These are phyloP conservation scores for Lanius ludovicianus DNA, from an alignment of 2,113 vertebrate species.

Conservation along the genomic window DNA sequence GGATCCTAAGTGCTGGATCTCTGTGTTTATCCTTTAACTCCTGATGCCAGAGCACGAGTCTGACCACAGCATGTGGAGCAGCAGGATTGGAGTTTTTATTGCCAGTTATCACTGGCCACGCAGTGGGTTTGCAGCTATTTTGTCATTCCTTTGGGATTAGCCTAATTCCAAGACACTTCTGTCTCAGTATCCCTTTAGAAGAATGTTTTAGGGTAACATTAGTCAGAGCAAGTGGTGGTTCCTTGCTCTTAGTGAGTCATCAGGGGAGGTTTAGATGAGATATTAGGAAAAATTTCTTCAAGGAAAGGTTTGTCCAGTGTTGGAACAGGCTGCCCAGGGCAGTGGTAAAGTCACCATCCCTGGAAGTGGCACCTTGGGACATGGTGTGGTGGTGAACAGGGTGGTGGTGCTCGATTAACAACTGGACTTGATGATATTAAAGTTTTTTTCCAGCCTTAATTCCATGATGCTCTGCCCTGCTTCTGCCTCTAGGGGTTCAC, in stretches of 20 bases:
- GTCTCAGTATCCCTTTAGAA: neutral
- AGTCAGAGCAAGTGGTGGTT: neutral
- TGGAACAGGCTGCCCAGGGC: neutral
- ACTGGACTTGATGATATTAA: neutral
- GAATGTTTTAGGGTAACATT: neutral
- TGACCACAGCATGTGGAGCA: neutral
- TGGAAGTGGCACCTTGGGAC: neutral
- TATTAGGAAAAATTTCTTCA: neutral
- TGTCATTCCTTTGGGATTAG: neutral
- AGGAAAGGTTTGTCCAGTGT: neutral
- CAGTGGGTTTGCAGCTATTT: neutral
- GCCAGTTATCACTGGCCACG: fast-evolving
- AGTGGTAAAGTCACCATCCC: neutral
- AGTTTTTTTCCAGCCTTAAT: neutral
- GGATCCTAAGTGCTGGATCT: fast-evolving
- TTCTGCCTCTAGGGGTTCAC: neutral
- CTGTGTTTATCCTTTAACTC: neutral
- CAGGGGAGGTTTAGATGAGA: neutral
- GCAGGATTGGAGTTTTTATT: neutral
- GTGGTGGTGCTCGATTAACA: neutral
- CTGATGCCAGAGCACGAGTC: neutral
- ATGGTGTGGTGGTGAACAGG: neutral
- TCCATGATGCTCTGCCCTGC: neutral
- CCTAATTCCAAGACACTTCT: neutral
- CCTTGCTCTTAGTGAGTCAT: neutral